These are phyloP conservation scores for Fissipunctia ypsillon DNA, from an alignment of 2,888 invertebrate genomes.

Conservation along the genomic window DNA sequence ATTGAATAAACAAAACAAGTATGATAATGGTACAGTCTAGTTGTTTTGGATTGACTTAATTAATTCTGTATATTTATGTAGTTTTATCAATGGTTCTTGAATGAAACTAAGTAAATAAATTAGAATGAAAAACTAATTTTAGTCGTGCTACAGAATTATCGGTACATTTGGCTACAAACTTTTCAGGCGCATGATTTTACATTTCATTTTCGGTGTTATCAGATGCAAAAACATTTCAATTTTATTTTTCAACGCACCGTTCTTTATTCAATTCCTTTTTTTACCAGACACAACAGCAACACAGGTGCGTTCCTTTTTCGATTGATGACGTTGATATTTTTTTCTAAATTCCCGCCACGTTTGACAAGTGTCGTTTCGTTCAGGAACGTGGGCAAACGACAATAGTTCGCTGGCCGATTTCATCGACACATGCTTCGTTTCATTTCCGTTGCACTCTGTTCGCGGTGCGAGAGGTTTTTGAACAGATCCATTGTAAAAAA, in stretches of 20 bases:
- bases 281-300: conserved; percentile 36
- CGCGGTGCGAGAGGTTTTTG: conserved; percentile 81
- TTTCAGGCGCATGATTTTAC: neutral
- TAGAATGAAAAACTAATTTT: conserved; percentile 3
- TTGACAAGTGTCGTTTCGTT: conserved; percentile 79
- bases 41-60: neutral
- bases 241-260: conserved; percentile 1
- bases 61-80: neutral
- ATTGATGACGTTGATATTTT: conserved; percentile 62
- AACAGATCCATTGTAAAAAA: conserved; percentile 83
- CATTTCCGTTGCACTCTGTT: conserved; percentile 87
- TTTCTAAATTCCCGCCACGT: conserved; percentile 79
- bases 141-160: neutral
- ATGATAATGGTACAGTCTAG: no score
- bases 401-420: conserved; percentile 81
- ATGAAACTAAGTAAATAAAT: no score
- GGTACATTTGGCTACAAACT: neutral
- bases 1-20: neutral
- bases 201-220: conserved; percentile 10
- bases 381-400: conserved; percentile 73
- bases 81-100: neutral
- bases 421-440: conserved; percentile 84
- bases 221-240: conserved; percentile 6
- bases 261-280: conserved; percentile 53
- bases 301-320: conserved; percentile 69